phyloP scores from a whole-genome alignment of 2,888 invertebrate species.

The Leucoma salicis region DNA sequence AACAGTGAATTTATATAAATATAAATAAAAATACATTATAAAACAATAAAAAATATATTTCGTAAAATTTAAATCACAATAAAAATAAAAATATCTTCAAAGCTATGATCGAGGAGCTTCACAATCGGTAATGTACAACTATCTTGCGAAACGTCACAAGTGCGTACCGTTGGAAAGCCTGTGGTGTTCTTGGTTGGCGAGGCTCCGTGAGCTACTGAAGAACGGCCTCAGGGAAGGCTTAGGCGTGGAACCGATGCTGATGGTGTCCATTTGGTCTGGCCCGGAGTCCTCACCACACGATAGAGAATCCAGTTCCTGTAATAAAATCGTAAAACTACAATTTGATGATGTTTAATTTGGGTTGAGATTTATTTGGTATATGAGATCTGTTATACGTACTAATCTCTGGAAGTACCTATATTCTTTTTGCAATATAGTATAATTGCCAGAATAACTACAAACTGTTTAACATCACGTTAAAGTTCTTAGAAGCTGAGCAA shows the following conservation, averaged over 20 bases:
- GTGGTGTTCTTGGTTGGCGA: conserved; percentile 81
- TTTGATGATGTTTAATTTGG: too few species aligned
- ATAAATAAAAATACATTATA: conserved; percentile 4
- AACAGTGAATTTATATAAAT: conserved; percentile 8
- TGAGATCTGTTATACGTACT: too few species aligned
- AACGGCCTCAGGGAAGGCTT: conserved; percentile 97
- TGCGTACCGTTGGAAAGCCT: conserved; percentile 72
- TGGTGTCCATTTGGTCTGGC: conserved; percentile 94
- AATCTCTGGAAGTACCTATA: too few species aligned
- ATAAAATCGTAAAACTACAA: too few species aligned
- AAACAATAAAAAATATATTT: conserved; percentile 17
- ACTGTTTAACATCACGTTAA: too few species aligned
- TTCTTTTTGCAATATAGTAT: too few species aligned
- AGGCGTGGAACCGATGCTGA: conserved; percentile 98
- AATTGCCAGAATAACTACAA: too few species aligned
- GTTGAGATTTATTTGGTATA: too few species aligned
- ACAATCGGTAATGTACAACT: conserved; percentile 12
- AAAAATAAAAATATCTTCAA: conserved; percentile 13
- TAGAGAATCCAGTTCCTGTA: conserved; percentile 95
- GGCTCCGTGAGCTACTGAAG: conserved; percentile 94
- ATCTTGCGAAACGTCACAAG: conserved; percentile 11
- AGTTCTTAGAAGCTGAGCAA: too few species aligned
- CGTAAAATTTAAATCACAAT: conserved; percentile 18
- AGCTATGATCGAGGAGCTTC: conserved; percentile 36
- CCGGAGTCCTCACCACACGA: conserved; percentile 95